phyloP scores from a whole-genome alignment of 1,140 invertebrate genomes.

The Drosophila seguyi region DNA sequence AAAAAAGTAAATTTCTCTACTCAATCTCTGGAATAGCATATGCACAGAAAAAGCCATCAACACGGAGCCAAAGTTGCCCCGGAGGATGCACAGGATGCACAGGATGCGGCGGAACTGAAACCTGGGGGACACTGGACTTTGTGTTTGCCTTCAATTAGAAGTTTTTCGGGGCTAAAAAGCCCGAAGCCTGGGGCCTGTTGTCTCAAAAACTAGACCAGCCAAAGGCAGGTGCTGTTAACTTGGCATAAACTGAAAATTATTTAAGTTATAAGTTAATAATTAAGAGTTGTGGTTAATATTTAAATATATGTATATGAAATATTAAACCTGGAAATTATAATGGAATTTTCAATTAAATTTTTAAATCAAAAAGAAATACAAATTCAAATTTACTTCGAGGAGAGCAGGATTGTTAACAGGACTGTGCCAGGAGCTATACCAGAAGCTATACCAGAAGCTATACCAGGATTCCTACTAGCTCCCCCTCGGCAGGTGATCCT shows the following conservation, averaged over 20 bases:
- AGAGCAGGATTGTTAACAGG: no score
- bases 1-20: no score
- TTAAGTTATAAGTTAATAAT: not conserved
- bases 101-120: not conserved
- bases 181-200: constrained; percentile 60
- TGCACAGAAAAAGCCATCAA: constrained; percentile 29
- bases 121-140: constrained; percentile 16
- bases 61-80: constrained; percentile 17
- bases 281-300: no score
- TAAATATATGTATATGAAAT: no score
- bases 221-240: not conserved
- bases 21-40: constrained; percentile 16
- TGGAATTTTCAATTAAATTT: no score
- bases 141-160: constrained; percentile 83
- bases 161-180: constrained; percentile 46
- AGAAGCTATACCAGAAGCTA: no score
- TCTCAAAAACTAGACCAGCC: constrained; percentile 31
- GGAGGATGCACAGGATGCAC: not conserved
- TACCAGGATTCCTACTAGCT: no score
- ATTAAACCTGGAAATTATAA: not conserved
- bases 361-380: no score
- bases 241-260: not conserved
- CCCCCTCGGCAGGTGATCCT: constrained; percentile 38
- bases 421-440: no score
- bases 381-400: no score